Evolutionary conservation across 23 tunicate genomes (phyloP), one percentile per base, ranked within the genome.

Genomic region (Aplidium turbinatum): DNA sequence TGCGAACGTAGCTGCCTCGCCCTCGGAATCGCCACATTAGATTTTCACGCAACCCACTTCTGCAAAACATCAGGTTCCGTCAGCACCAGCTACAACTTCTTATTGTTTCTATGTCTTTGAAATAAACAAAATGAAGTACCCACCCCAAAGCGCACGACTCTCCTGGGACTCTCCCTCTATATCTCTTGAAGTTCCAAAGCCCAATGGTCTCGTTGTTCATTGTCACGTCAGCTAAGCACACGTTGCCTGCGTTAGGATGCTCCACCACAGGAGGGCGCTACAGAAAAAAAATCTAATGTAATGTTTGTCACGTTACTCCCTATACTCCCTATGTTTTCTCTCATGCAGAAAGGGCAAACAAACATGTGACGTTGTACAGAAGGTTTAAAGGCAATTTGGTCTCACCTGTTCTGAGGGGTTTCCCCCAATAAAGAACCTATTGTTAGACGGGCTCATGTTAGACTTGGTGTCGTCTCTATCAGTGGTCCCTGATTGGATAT

Each of bases 21-120:
- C 96, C 96, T 24, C 81, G 76, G 85, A 89, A 89, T 20, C 84
- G 55, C 96, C 96, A 89, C 31, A 27, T 29, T 73, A 30, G 58
- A 27, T 33, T 63, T n/a, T n/a, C n/a, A n/a, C n/a, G n/a, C n/a
- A n/a, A n/a, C n/a, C n/a, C n/a, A n/a, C n/a, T n/a, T n/a, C n/a
- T n/a, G n/a, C n/a, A n/a, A n/a, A n/a, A n/a, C n/a, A n/a, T n/a
- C n/a, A n/a, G n/a, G n/a, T n/a, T n/a, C n/a, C n/a, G n/a, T n/a
- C n/a, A n/a, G n/a, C n/a, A n/a, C n/a, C n/a, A n/a, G n/a, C n/a
- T n/a, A n/a, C n/a, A n/a, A n/a, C n/a, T n/a, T n/a, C n/a, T n/a
- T n/a, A n/a, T n/a, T n/a, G n/a, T n/a, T n/a, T 42, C 16, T 42
- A 42, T 16, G 16, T 11, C 50, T 9, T 42, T 42, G 11, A 16